phyloP scores from a whole-genome alignment of 2,888 invertebrate species.

The Monopis laevigella region DNA sequence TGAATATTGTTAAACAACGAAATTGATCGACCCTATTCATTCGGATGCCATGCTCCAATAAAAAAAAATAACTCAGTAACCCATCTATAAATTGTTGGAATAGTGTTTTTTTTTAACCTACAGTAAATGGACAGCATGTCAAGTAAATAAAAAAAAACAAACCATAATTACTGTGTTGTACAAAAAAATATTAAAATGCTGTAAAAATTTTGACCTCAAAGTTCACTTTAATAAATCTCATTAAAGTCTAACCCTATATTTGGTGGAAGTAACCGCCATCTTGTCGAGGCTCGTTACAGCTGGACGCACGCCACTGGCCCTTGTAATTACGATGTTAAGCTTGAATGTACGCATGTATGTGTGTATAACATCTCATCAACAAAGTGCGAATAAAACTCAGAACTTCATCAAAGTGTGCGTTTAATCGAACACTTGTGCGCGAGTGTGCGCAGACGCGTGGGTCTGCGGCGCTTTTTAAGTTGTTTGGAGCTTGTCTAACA shows the following conservation, averaged over 20 bases:
- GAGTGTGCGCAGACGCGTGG: constrained; percentile 25
- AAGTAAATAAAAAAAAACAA: too few relatives aligned
- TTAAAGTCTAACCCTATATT: constrained; percentile 9
- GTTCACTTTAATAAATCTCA: not conserved
- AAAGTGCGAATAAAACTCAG: constrained; percentile 35
- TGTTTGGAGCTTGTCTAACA: constrained; percentile 49
- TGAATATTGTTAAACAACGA: too few relatives aligned
- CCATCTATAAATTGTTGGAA: too few relatives aligned
- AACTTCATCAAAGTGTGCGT: constrained; percentile 23
- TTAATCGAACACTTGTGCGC: constrained; percentile 19
- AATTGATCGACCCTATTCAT: too few relatives aligned
- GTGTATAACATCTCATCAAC: constrained; percentile 24
- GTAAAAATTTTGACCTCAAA: too few relatives aligned
- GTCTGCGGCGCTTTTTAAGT: constrained; percentile 56
- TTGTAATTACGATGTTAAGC: constrained; percentile 58
- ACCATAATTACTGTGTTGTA: too few relatives aligned
- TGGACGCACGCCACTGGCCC: constrained; percentile 61
- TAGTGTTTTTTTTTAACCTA: too few relatives aligned
- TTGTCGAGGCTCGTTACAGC: constrained; percentile 62
- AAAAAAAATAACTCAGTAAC: too few relatives aligned
- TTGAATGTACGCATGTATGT: constrained; percentile 28
- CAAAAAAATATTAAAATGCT: too few relatives aligned
- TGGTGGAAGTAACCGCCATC: constrained; percentile 52
- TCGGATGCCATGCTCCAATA: too few relatives aligned
- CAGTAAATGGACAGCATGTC: too few relatives aligned